These are phyloP conservation scores for Drosophila rellima DNA, from an alignment of 2,888 invertebrate genomes.

Conservation along the genomic window DNA sequence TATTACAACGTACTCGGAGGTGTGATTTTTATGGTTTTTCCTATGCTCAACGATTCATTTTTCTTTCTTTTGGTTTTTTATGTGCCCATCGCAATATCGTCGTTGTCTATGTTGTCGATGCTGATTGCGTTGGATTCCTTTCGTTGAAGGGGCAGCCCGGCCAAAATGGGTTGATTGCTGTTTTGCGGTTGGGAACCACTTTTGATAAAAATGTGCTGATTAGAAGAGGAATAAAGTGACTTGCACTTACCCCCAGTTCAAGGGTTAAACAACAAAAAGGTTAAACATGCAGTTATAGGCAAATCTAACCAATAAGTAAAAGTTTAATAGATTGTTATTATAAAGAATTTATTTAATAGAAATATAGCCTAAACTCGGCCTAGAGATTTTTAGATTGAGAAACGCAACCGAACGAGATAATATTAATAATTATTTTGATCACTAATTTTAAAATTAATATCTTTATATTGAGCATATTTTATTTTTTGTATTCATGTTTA, in stretches of 20 bases:
- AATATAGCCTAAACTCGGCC: not conserved
- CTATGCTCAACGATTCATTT: constrained; percentile 76
- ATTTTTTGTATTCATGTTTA: no score
- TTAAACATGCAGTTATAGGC: constrained; percentile 13
- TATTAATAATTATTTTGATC: no score
- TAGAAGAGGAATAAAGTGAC: constrained; percentile 45
- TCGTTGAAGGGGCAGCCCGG: constrained; percentile 3
- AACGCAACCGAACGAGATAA: no score
- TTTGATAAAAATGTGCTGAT: constrained; percentile 52
- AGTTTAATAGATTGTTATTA: not conserved
- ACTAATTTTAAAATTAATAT: no score
- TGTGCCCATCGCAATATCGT: constrained; percentile 54
- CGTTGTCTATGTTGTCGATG: constrained; percentile 67
- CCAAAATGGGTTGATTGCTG: constrained; percentile 43
- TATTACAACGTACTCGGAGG: constrained; percentile 81
- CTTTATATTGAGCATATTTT: no score
- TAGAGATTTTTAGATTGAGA: no score
- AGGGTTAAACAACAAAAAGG: constrained; percentile 14
- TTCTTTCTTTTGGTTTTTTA: constrained; percentile 34
- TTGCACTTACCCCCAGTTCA: constrained; percentile 21
- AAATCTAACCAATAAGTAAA: not conserved
- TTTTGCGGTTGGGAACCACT: constrained; percentile 4
- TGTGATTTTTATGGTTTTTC: constrained; percentile 83
- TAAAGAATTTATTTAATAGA: not conserved
- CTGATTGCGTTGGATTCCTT: constrained; percentile 61